Evolutionary conservation across 2,113 vertebrate species (phyloP).

Genomic region (Cheilinus undulatus): DNA sequence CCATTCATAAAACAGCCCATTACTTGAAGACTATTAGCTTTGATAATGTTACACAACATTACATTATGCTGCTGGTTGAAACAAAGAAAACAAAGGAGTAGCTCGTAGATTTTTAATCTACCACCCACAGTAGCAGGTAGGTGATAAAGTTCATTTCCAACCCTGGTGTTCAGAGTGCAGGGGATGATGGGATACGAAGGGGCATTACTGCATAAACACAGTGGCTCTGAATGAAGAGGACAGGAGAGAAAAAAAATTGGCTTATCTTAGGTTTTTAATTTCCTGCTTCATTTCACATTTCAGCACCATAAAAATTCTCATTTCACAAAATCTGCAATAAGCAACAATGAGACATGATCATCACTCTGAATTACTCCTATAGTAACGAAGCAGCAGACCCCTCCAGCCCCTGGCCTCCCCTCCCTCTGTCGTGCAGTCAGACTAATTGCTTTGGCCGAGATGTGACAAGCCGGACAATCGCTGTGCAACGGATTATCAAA

Average conservation of each 20-base stretch:
- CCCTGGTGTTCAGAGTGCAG: neutral
- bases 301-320: constrained; percentile 72
- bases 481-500: constrained; percentile 34
- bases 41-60: no score
- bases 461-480: constrained; percentile 55
- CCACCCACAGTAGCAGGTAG: no score
- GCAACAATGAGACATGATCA: constrained; percentile 72
- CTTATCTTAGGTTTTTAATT: constrained; percentile 82
- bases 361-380: constrained; percentile 70
- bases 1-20: no score
- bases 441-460: constrained; percentile 59
- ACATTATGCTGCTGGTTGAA: no score
- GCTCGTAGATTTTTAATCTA: no score
- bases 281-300: constrained; percentile 83
- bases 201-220: constrained; percentile 37
- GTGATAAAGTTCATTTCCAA: no score
- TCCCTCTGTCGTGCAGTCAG: neutral
- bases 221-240: constrained; percentile 58
- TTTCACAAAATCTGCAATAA: constrained; percentile 72
- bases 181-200: constrained; percentile 35
- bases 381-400: constrained; percentile 22
- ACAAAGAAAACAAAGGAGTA: no score
- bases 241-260: constrained; percentile 15
- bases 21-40: no score
- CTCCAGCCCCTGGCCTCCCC: neutral